Evolutionary conservation across 2,113 vertebrate species (phyloP).

Genomic region (Arvicanthis niloticus): DNA sequence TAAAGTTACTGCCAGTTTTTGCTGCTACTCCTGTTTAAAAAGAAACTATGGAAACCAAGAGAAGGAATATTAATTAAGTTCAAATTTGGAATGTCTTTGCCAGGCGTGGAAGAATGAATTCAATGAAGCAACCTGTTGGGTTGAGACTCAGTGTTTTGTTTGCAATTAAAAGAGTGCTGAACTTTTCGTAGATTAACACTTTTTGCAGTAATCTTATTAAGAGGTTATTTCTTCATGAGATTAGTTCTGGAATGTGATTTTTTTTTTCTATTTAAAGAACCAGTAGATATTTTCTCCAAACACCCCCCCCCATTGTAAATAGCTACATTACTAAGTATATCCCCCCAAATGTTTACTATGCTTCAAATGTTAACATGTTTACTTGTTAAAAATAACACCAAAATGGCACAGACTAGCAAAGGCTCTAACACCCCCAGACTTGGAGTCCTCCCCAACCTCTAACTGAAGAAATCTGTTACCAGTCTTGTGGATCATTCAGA

Average conservation of each 20-base stretch:
- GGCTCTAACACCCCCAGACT: neutral
- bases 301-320: constrained; percentile 57
- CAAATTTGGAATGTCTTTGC: constrained; percentile 91
- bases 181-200: constrained; percentile 90
- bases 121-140: constrained; percentile 90
- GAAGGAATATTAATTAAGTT: constrained; percentile 93
- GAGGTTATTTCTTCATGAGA: constrained; percentile 88
- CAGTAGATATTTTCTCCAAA: constrained; percentile 79
- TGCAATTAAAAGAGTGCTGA: constrained; percentile 89
- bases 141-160: constrained; percentile 87
- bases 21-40: constrained; percentile 90
- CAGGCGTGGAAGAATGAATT: constrained; percentile 89
- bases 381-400: constrained; percentile 43
- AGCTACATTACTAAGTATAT: neutral
- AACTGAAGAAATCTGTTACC: constrained; percentile 14
- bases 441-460: neutral
- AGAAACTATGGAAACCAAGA: constrained; percentile 93
- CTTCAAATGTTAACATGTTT: constrained; percentile 6
- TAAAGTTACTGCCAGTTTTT: constrained; percentile 89
- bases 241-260: constrained; percentile 80
- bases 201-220: constrained; percentile 92
- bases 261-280: constrained; percentile 83
- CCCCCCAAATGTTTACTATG: neutral
- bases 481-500: constrained; percentile 1
- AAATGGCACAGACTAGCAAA: neutral